Evolutionary conservation across 2,797 vertebrate species (phyloP).

Genomic region (Silurus lanzhouensis): DNA sequence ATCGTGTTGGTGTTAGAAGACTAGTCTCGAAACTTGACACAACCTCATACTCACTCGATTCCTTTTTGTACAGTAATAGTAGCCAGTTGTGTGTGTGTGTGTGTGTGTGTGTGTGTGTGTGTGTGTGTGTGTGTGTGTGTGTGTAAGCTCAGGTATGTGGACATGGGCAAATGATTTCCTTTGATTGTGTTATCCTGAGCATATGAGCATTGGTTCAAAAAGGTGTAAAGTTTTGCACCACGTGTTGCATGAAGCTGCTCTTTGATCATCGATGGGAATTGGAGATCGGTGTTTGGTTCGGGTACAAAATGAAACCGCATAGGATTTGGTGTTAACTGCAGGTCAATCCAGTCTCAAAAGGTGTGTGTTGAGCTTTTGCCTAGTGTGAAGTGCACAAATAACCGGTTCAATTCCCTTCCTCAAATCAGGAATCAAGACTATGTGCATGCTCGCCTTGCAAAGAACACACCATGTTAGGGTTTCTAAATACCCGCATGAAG

Average conservation of each 20-base stretch:
- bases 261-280: neutral
- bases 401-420: neutral
- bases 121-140: neutral
- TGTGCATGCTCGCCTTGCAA: too few relatives aligned
- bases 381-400: neutral
- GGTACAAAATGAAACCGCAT: neutral
- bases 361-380: neutral
- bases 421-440: neutral
- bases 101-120: too few relatives aligned
- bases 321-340: neutral
- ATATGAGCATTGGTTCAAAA: neutral
- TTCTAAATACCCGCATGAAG: neutral
- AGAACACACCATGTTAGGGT: neutral
- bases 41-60: too few relatives aligned
- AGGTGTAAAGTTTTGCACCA: neutral
- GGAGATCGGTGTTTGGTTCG: neutral
- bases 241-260: neutral
- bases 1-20: too few relatives aligned
- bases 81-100: neutral
- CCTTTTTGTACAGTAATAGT: too few relatives aligned
- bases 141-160: neutral
- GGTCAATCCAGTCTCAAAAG: neutral
- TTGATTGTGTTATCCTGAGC: neutral
- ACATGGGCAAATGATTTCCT: too few relatives aligned
- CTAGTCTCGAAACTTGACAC: too few relatives aligned